phyloP scores from a whole-genome alignment of 2,797 vertebrate species.

The Strix occidentalis region DNA sequence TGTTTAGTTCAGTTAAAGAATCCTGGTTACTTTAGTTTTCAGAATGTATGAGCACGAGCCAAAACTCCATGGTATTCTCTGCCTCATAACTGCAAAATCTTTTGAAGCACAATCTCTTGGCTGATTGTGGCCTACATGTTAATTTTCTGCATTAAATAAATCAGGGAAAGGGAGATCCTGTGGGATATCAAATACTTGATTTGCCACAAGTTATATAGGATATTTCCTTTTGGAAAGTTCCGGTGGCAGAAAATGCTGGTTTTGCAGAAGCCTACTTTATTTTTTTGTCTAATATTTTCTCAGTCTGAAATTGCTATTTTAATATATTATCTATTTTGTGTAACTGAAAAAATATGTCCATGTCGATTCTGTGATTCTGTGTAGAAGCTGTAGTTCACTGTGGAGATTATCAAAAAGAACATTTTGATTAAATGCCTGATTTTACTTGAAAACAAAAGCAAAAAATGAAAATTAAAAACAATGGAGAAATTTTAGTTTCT shows the following conservation, averaged over 20 bases:
- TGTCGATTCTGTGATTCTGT: too few species aligned
- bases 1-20: not conserved
- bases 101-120: not conserved
- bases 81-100: not conserved
- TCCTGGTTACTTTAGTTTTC: not conserved
- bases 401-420: not conserved
- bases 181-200: not conserved
- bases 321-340: not conserved
- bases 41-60: not conserved
- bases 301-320: not conserved
- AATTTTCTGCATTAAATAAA: not conserved
- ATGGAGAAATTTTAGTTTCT: not conserved
- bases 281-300: not conserved
- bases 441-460: not conserved
- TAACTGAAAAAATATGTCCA: not conserved
- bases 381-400: not conserved
- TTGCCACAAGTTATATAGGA: not conserved
- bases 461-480: not conserved
- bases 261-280: not conserved
- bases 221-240: not conserved
- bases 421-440: not conserved
- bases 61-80: not conserved
- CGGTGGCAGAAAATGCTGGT: not conserved
- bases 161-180: not conserved
- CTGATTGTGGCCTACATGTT: not conserved